Evolutionary conservation across 2,888 invertebrate species (phyloP).

Genomic region (Synanthedon andrenaeformis): DNA sequence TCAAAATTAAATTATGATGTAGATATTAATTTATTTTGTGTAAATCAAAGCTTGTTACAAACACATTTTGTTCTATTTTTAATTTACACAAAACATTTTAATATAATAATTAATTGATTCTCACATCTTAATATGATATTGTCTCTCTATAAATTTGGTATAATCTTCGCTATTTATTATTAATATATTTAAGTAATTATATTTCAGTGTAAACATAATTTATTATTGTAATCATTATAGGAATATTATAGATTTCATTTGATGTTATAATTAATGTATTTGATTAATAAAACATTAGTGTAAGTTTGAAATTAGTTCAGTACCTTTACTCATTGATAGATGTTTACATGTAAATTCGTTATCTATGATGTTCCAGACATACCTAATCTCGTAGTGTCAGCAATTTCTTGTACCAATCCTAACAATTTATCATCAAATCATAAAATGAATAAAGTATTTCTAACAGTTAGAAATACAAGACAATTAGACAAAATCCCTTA

Average conservation of each 20-base stretch:
- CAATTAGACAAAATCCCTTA: too few relatives aligned
- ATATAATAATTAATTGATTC: background rate
- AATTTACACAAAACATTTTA: background rate
- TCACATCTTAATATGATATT: conserved; percentile 25
- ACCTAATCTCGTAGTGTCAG: background rate
- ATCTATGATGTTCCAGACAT: conserved; percentile 43
- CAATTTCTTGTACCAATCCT: background rate
- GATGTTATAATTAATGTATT: conserved; percentile 62
- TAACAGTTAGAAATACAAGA: too few relatives aligned
- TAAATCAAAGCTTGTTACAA: background rate
- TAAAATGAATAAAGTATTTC: too few relatives aligned
- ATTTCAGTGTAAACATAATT: conserved; percentile 61
- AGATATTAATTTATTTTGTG: background rate
- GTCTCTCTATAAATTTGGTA: conserved; percentile 63
- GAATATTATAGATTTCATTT: conserved; percentile 59
- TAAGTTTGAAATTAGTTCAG: conserved; percentile 62
- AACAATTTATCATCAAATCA: too few relatives aligned
- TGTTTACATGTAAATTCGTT: conserved; percentile 33
- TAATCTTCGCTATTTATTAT: conserved; percentile 66
- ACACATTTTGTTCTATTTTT: background rate
- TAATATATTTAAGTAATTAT: conserved; percentile 67
- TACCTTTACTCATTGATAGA: conserved; percentile 39
- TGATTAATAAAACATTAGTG: conserved; percentile 38
- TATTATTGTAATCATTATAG: conserved; percentile 64
- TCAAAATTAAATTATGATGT: conserved; percentile 3